Percentiles rank a stretch among this genome's conserved stretches.
Conservation (phyloP, 2,113 vertebrate species). For the Damaliscus lunatus region DNA sequence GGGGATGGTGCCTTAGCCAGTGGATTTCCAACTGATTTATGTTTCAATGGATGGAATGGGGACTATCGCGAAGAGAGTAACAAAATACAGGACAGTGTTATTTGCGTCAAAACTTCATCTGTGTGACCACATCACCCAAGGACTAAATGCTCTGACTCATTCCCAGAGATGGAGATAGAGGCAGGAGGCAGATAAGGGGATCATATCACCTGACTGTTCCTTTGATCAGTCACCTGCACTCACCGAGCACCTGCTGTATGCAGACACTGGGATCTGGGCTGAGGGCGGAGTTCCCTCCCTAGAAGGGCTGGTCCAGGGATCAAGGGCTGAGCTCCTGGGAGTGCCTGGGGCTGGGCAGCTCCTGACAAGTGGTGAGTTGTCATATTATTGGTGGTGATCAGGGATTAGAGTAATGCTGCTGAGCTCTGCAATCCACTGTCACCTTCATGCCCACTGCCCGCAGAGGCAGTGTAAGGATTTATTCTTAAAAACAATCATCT, state of each 20-base stretch:
- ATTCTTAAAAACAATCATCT: not conserved
- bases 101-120: not conserved
- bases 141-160: not conserved
- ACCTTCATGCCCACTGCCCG: rapidly evolving
- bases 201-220: rapidly evolving
- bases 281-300: not conserved
- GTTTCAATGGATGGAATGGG: rapidly evolving
- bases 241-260: not conserved
- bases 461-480: rapidly evolving
- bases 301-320: rapidly evolving
- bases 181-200: not conserved
- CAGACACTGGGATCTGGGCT: not conserved
- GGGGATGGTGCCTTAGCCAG: rapidly evolving
- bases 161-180: not conserved
- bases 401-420: no score
- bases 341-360: not conserved
- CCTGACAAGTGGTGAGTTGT: rapidly evolving
- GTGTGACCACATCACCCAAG: not conserved
- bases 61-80: rapidly evolving
- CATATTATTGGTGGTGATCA: rapidly evolving
- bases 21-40: no score
- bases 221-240: rapidly evolving
- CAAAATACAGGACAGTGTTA: rapidly evolving
- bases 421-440: rapidly evolving
- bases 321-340: rapidly evolving